Evolutionary conservation across 2,888 invertebrate genomes (phyloP).

Genomic region (Drosophila rubida): DNA sequence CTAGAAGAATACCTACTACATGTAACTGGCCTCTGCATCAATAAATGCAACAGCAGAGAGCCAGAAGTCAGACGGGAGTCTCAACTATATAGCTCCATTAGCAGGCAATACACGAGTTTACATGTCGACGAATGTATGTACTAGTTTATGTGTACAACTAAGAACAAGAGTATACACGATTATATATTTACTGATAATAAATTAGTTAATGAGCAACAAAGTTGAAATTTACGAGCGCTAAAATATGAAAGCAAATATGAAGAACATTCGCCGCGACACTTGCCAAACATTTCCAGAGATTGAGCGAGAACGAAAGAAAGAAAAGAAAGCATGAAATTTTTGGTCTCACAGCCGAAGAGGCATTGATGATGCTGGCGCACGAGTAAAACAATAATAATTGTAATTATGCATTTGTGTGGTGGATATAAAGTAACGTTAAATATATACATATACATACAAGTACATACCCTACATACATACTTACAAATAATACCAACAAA

Average conservation of each 20-base stretch:
- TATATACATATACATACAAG: slow-evolving; percentile 56
- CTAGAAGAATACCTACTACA: slow-evolving; percentile 36
- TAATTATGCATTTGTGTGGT: slow-evolving; percentile 79
- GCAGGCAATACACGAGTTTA: slow-evolving; percentile 22
- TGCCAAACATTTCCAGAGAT: slow-evolving; percentile 52
- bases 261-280: slow-evolving; percentile 32
- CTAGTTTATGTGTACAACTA: slow-evolving; percentile 52
- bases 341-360: slow-evolving; percentile 20
- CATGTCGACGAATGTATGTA: slow-evolving; percentile 57
- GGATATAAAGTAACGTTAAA: slow-evolving; percentile 40
- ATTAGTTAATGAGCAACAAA: slow-evolving; percentile 64
- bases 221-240: slow-evolving; percentile 46
- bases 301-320: slow-evolving; percentile 5
- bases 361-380: slow-evolving; percentile 40
- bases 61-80: slow-evolving; percentile 35
- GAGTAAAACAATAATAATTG: slow-evolving; percentile 77
- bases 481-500: slow-evolving; percentile 49
- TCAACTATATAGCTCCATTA: slow-evolving; percentile 62
- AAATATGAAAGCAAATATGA: slow-evolving; percentile 21
- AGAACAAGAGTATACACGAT: slow-evolving; percentile 49
- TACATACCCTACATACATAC: slow-evolving; percentile 37
- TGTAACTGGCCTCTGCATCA: slow-evolving; percentile 35
- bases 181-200: slow-evolving; percentile 73
- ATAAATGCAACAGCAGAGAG: background rate
- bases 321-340: slow-evolving; percentile 21